Percentiles rank a stretch among this genome's conserved stretches.
phyloP scores from a whole-genome alignment of 2,113 vertebrate genomes.

The Cairina moschata region DNA sequence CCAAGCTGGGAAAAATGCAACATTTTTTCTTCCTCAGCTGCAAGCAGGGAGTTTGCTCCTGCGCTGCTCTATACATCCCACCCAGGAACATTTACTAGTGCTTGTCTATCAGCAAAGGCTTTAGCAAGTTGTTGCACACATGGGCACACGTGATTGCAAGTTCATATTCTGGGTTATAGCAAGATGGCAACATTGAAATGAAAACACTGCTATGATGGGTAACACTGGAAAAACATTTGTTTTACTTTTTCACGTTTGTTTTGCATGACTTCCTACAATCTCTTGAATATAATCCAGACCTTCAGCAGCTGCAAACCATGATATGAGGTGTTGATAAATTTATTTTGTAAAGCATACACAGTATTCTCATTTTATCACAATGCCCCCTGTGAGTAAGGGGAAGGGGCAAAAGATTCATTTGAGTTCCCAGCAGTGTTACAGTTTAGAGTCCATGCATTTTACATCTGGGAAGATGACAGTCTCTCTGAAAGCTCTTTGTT shows the following conservation, averaged over 20 bases:
- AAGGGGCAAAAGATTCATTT: background rate
- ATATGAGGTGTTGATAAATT: background rate
- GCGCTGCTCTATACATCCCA: background rate
- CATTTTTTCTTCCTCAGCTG: background rate
- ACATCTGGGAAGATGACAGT: slow-evolving; percentile 52
- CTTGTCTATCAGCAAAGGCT: background rate
- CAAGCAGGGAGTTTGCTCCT: background rate
- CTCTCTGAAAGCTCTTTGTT: slow-evolving; percentile 44
- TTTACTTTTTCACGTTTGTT: background rate
- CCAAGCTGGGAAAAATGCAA: background rate
- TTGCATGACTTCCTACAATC: background rate
- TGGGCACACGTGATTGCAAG: accelerated
- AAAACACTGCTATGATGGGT: background rate
- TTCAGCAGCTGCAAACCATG: background rate
- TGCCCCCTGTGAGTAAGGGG: background rate
- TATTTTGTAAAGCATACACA: slow-evolving; percentile 3
- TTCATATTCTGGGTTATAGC: background rate
- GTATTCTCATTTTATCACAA: slow-evolving; percentile 3
- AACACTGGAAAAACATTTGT: background rate
- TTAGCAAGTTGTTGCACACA: background rate
- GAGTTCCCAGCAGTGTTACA: slow-evolving; percentile 36
- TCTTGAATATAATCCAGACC: background rate
- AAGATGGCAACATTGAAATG: background rate
- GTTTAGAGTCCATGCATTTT: slow-evolving; percentile 8
- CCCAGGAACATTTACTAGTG: background rate